phyloP scores from a whole-genome alignment of 2,797 vertebrate species.

The Chelidonichthys spinosus region DNA sequence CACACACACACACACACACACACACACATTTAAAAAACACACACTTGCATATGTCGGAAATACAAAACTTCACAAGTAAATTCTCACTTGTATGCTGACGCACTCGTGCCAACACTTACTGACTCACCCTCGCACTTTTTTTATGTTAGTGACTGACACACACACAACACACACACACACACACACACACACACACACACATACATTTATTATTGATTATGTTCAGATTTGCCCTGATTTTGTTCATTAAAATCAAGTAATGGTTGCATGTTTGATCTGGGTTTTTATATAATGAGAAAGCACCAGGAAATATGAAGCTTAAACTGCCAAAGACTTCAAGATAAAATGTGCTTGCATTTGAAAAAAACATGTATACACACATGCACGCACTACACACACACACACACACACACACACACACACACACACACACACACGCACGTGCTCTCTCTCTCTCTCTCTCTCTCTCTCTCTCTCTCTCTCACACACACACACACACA shows the following conservation, averaged over 20 bases:
- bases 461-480: too few species aligned
- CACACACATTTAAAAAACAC: background rate
- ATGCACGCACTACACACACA: too few species aligned
- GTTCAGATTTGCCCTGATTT: background rate
- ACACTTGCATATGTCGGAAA: constrained; percentile 45
- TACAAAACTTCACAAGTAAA: constrained; percentile 45
- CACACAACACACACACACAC: constrained; percentile 4
- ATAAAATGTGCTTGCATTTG: background rate
- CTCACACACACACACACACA: background rate
- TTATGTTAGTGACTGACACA: constrained; percentile 6
- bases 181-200: constrained; percentile 2
- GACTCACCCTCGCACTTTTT: constrained; percentile 59
- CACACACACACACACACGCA: too few species aligned
- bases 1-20: background rate
- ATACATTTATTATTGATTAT: background rate
- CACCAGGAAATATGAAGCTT: background rate
- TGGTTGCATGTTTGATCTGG: background rate
- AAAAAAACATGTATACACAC: too few species aligned
- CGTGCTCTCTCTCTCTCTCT: too few species aligned
- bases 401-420: too few species aligned
- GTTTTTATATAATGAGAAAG: background rate
- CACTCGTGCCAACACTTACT: constrained; percentile 47
- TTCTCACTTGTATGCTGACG: constrained; percentile 56
- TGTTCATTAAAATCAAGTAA: background rate
- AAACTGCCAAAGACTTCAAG: background rate